These are phyloP conservation scores for Rhinoraja longicauda DNA, from an alignment of 2,797 vertebrate genomes.

Conservation along the genomic window DNA sequence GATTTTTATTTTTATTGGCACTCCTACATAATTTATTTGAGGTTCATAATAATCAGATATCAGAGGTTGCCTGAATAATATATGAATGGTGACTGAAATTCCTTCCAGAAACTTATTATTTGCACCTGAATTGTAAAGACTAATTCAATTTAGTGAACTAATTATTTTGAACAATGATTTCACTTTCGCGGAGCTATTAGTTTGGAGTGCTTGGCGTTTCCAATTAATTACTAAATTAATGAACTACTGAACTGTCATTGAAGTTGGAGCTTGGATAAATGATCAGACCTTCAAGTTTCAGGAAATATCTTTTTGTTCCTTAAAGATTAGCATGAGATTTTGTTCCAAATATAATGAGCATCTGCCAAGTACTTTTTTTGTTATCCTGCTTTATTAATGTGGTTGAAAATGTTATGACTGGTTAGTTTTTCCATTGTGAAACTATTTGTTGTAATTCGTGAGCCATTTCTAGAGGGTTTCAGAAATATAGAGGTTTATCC, in stretches of 20 bases:
- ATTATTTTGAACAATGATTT: constrained; percentile 30
- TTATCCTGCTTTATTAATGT: background rate
- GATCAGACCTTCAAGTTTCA: background rate
- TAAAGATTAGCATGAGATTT: background rate
- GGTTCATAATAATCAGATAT: no score
- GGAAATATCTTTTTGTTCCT: background rate
- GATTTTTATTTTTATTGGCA: background rate
- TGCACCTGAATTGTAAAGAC: background rate
- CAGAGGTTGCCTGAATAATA: constrained; percentile 6
- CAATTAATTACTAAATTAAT: background rate
- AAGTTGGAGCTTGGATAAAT: background rate
- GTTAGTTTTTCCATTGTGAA: background rate
- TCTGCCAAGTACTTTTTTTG: background rate
- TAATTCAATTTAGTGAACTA: background rate
- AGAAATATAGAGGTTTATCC: background rate
- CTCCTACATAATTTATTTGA: background rate
- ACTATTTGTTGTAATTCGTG: background rate
- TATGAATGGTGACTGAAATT: background rate
- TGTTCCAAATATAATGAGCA: background rate
- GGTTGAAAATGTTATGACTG: background rate
- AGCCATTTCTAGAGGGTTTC: no score
- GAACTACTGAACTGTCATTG: background rate
- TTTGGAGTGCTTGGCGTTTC: background rate
- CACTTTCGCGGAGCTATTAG: background rate
- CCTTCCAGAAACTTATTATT: background rate